Conservation (phyloP, 2,888 invertebrate genomes). For the Apantesis nais region DNA sequence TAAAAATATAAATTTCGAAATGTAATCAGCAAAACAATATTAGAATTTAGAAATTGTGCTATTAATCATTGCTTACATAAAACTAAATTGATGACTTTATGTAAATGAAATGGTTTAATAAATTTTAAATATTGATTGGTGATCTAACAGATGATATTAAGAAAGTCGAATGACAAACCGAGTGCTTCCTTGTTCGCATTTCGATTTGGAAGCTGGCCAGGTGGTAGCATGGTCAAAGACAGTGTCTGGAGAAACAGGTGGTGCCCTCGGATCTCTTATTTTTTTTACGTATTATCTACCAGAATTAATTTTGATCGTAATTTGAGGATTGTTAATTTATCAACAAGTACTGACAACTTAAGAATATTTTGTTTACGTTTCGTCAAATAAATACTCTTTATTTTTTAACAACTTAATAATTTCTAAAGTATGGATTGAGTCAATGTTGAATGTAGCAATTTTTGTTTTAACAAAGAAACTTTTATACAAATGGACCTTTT, state of each 20-base stretch:
- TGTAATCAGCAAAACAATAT: neutral
- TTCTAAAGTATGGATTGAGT: constrained; percentile 12
- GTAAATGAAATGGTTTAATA: neutral
- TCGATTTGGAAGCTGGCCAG: constrained; percentile 57
- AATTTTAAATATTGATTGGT: constrained; percentile 6
- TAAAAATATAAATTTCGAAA: neutral
- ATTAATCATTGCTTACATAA: neutral
- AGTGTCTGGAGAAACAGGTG: constrained; percentile 34
- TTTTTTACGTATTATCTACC: neutral
- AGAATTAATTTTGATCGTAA: neutral
- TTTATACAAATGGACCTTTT: constrained; percentile 22
- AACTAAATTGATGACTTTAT: neutral
- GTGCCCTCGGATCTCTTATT: constrained; percentile 25
- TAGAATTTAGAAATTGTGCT: neutral
- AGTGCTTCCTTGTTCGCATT: constrained; percentile 50
- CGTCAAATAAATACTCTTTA: neutral
- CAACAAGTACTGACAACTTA: neutral
- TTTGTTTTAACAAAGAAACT: neutral
- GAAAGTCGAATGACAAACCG: constrained; percentile 42
- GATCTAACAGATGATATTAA: constrained; percentile 27
- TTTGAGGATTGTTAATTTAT: neutral
- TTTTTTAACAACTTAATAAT: neutral
- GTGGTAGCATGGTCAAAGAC: constrained; percentile 55
- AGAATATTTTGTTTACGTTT: neutral
- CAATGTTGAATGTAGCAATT: neutral